Conservation (phyloP, 2,113 vertebrate genomes). For the Nothoprocta pentlandii region DNA sequence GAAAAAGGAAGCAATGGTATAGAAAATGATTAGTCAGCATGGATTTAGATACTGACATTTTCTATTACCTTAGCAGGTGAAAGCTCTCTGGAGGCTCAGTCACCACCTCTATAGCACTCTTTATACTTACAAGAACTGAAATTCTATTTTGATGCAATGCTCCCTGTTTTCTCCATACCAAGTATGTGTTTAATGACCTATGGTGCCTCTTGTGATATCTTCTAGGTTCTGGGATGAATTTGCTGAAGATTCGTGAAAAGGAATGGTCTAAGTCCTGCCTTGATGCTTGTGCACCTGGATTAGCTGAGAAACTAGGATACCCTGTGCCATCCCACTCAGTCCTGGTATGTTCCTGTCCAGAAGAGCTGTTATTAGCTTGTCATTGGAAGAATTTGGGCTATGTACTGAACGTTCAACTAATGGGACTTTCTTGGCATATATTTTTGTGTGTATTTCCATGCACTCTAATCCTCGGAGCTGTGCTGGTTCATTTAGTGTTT, state of each 20-base stretch:
- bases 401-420: not conserved
- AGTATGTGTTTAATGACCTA: not conserved
- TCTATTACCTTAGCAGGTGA: not conserved
- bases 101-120: not conserved
- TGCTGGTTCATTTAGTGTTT: not conserved
- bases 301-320: slow-evolving; percentile 82
- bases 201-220: not conserved
- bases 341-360: slow-evolving; percentile 79
- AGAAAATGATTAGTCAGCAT: not conserved
- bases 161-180: not conserved
- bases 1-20: not conserved
- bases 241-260: slow-evolving; percentile 88
- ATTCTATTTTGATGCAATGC: not conserved
- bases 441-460: fast-evolving
- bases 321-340: slow-evolving; percentile 81
- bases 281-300: slow-evolving; percentile 81
- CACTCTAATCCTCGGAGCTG: not conserved
- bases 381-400: not conserved
- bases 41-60: not conserved
- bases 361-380: not conserved
- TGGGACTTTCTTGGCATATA: not conserved
- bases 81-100: not conserved
- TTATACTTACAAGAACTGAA: not conserved
- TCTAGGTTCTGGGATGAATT: slow-evolving; percentile 96
- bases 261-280: slow-evolving; percentile 87